Evolutionary conservation across 1,140 invertebrate species (phyloP), one percentile per base, ranked within the genome.

Genomic region (Neodiprion lecontei): DNA sequence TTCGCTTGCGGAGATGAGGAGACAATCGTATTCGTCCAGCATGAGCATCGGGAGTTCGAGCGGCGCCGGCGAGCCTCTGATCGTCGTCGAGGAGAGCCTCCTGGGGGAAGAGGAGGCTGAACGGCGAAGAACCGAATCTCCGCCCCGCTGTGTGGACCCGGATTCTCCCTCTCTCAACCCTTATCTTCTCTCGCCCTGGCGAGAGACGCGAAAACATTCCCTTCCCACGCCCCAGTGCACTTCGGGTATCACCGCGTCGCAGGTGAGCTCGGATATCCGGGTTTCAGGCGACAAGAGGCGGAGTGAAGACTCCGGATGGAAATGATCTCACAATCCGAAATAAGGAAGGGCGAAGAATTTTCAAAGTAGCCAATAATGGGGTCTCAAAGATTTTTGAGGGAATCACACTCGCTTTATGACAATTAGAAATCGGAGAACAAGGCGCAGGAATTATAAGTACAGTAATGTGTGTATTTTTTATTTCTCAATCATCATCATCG

Each of bases 201-300:
- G 93, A 47, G 92, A 93, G 74, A 91, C 92, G 1, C 90, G 95
- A 70, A 96, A 96, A 82, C 92, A 95, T 79, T 96, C 94, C 9
- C 86, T 96, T 77, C 95, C 95, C 1, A 95, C 94, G 0, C 94
- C 94, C 9, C 92, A 94, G 77, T 95, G 95, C 78, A 94, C 94
- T 68, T 92, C 93, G 49, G 95, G 95, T 66, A 95, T 95, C 77
- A 96, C 94, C 10, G 95, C 95, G 53, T 95, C 94, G 73, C 95
- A 96, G 90, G 93, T 92, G 80, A 70, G 53, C n/a, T 61, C 7
- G 53, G 53, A 61, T 1, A 40, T 40, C 28, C 28, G 5, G 28
- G 28, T 40, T 5, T 40, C 5, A 40, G 28, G 28, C 28, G 28
- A 3, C 28, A 40, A 40, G 28, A 40, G 1, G 28, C 2, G 28